Evolutionary conservation across 1,140 invertebrate genomes (phyloP), one percentile per base, ranked within the genome.

Genomic region (Drosophila sp.): DNA sequence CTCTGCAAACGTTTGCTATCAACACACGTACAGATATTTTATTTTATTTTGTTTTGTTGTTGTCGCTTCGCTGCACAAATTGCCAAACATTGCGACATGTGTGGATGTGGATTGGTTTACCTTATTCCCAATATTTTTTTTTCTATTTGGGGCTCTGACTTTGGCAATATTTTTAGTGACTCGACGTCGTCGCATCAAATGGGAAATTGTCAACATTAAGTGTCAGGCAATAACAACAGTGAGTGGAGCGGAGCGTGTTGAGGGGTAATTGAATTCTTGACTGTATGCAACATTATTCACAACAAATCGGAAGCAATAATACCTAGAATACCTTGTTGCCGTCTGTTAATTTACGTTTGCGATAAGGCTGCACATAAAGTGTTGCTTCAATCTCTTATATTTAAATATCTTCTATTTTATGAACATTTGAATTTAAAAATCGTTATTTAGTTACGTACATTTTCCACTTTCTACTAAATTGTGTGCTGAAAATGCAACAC

Each of bases 171-270:
- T 82, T 79, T 69, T 59, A 66, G 57, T 64, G 56, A 64, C 32
- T 54, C 69, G 41, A 72, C 69, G 50, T 69, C 61, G 63, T 69
- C 72, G 27, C 76, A 76, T 77, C 83, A 71, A 89, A 89, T 82
- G 80, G 83, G 80, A 89, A 89, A 89, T 83, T 89, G 83, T 89
- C 84, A 89, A 89, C 83, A 89, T 89, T 89, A 89, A 63, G 83
- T 79, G 83, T 64, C 69, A 79, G 79, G 57, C 82, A 87, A 66
- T 72, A 70, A 72, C 61, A 76, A 40, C 25, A 40, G 32, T 14
- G 14, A 5, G 29, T 11, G 46, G 13, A 34, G 36, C n/a, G 16
- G 32, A 9, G 11, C 25, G 63, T 18, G 63, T 18, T 8, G 50
- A 13, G 72, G 63, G 72, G 79, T 89, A 89, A 89, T 89, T 89